These are phyloP conservation scores for Mimas tiliae DNA, from an alignment of 2,888 invertebrate genomes.

Conservation along the genomic window DNA sequence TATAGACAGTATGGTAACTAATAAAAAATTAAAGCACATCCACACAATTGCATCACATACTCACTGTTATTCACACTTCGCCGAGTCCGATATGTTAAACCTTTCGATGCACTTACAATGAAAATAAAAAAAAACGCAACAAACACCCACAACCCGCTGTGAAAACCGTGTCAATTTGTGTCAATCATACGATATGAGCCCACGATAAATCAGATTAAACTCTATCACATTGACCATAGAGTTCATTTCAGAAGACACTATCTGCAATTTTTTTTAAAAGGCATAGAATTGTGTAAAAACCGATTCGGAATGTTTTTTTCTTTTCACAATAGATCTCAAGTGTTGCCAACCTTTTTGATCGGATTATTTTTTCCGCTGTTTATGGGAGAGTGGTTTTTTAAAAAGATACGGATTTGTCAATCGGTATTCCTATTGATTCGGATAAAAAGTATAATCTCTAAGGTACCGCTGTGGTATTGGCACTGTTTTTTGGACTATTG, in stretches of 20 bases:
- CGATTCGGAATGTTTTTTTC: slow-evolving; percentile 31
- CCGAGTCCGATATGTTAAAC: slow-evolving; percentile 49
- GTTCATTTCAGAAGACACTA: not conserved
- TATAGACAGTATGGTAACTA: no score
- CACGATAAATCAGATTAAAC: not conserved
- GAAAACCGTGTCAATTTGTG: slow-evolving; percentile 40
- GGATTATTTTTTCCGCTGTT: slow-evolving; percentile 35
- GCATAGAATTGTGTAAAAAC: slow-evolving; percentile 20
- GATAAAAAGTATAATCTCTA: slow-evolving; percentile 8
- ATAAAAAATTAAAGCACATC: slow-evolving; percentile 2
- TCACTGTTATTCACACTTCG: slow-evolving; percentile 63
- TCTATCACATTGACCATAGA: not conserved
- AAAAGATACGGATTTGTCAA: slow-evolving; percentile 29
- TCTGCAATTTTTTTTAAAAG: slow-evolving; percentile 4
- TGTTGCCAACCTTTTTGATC: slow-evolving; percentile 38
- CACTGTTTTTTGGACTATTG: slow-evolving; percentile 15
- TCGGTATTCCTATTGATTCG: slow-evolving; percentile 11
- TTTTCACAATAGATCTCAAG: slow-evolving; percentile 26
- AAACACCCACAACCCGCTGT: slow-evolving; percentile 36
- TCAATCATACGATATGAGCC: slow-evolving; percentile 30
- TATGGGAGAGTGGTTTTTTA: slow-evolving; percentile 36
- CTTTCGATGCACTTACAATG: slow-evolving; percentile 50
- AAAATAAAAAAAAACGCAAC: slow-evolving; percentile 42
- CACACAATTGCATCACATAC: slow-evolving; percentile 3
- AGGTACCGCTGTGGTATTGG: not conserved